phyloP scores from a whole-genome alignment of 1,140 invertebrate genomes.

The Calliopsis andreniformis region DNA sequence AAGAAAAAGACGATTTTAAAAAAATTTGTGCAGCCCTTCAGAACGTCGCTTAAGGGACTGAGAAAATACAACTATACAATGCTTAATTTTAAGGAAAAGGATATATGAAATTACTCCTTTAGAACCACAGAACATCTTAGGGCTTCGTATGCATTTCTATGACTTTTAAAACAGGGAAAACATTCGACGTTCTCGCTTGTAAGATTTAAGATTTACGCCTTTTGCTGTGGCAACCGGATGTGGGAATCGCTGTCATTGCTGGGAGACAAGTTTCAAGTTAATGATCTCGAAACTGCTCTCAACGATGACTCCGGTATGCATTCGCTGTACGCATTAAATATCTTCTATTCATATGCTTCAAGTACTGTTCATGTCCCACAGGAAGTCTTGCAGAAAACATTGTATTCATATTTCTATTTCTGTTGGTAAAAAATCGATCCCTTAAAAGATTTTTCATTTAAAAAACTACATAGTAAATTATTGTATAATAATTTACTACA shows the following conservation, averaged over 20 bases:
- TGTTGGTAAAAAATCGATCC: no score
- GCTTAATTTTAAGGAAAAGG: conserved; percentile 18
- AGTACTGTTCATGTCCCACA: no score
- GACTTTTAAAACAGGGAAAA: background rate
- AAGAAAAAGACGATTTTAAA: background rate
- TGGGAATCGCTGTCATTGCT: background rate
- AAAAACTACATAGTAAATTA: no score
- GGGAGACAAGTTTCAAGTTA: background rate
- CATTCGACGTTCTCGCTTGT: background rate
- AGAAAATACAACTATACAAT: background rate
- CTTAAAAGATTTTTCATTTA: no score
- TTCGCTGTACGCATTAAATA: background rate
- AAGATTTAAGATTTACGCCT: background rate
- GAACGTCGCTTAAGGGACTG: background rate
- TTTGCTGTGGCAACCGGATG: conserved; percentile 1
- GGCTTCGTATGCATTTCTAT: background rate
- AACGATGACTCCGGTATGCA: no score
- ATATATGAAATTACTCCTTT: background rate
- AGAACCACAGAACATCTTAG: background rate
- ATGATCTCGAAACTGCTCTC: background rate
- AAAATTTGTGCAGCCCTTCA: background rate
- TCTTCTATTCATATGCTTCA: background rate
- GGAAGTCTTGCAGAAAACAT: no score
- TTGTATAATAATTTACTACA: no score
- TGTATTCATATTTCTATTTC: no score